Percentiles rank a stretch among this genome's conserved stretches.
Evolutionary conservation across 2,888 invertebrate species (phyloP).

Genomic region (Hypsopygia costalis): DNA sequence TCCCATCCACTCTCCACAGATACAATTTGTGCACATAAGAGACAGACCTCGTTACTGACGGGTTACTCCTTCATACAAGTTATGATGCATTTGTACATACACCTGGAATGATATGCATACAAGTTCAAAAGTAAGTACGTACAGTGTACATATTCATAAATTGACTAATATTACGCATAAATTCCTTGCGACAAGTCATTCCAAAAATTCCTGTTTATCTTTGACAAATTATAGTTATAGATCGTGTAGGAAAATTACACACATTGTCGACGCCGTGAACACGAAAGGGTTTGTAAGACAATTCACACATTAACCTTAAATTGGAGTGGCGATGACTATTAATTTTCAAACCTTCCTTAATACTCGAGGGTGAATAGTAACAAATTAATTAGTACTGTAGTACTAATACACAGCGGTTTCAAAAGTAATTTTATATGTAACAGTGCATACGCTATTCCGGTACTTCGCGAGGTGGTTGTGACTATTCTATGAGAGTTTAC

Average conservation of each 20-base stretch:
- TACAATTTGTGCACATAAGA: background rate
- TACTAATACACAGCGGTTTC: conserved; percentile 35
- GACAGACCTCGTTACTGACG: background rate
- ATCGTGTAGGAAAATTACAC: conserved; percentile 21
- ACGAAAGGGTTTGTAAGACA: conserved; percentile 32
- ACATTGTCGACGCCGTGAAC: conserved; percentile 34
- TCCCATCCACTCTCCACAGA: conserved; percentile 14
- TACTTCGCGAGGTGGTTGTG: conserved; percentile 33
- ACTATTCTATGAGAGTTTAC: background rate
- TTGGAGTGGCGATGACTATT: conserved; percentile 41
- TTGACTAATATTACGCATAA: conserved; percentile 23
- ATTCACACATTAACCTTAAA: conserved; percentile 23
- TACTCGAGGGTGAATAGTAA: conserved; percentile 34
- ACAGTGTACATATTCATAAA: conserved; percentile 32
- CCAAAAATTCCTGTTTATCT: background rate
- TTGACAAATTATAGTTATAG: no score
- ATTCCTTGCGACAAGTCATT: no score
- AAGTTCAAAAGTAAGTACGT: conserved; percentile 15
- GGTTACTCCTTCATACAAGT: background rate
- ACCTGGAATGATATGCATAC: background rate
- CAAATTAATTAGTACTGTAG: conserved; percentile 23
- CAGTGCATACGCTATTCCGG: conserved; percentile 39
- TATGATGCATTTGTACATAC: background rate
- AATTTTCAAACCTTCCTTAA: conserved; percentile 34
- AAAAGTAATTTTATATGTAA: conserved; percentile 47